These are phyloP conservation scores for Eurystomus glaucurus DNA, from an alignment of 2,797 vertebrate species.

Conservation along the genomic window DNA sequence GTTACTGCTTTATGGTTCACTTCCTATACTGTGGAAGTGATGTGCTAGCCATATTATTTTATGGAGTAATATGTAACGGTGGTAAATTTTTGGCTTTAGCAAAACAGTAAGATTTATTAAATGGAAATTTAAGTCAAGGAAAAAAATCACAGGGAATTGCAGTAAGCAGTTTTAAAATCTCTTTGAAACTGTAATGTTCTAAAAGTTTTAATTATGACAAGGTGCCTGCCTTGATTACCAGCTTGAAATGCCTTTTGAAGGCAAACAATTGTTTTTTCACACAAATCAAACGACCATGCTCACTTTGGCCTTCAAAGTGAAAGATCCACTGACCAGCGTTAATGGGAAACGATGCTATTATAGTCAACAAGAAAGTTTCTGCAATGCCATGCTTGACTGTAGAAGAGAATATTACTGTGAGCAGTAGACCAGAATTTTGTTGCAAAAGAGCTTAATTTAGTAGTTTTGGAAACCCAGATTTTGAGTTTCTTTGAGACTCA, in stretches of 20 bases:
- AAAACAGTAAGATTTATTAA: neutral
- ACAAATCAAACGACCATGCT: neutral
- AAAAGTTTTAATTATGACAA: neutral
- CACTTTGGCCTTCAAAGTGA: neutral
- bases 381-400: neutral
- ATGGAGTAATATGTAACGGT: neutral
- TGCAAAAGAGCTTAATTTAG: neutral
- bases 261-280: neutral
- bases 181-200: neutral
- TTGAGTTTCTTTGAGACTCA: neutral
- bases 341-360: neutral
- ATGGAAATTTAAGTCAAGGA: neutral
- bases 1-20: neutral
- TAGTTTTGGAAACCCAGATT: neutral
- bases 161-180: neutral
- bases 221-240: neutral
- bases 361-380: neutral
- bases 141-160: neutral
- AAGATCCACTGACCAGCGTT: neutral
- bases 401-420: neutral
- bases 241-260: neutral
- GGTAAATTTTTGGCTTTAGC: neutral
- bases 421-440: neutral
- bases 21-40: neutral
- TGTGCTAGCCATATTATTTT: constrained; percentile 3